Evolutionary conservation across 2,888 invertebrate species (phyloP).

Genomic region (Ormyrus thymus): DNA sequence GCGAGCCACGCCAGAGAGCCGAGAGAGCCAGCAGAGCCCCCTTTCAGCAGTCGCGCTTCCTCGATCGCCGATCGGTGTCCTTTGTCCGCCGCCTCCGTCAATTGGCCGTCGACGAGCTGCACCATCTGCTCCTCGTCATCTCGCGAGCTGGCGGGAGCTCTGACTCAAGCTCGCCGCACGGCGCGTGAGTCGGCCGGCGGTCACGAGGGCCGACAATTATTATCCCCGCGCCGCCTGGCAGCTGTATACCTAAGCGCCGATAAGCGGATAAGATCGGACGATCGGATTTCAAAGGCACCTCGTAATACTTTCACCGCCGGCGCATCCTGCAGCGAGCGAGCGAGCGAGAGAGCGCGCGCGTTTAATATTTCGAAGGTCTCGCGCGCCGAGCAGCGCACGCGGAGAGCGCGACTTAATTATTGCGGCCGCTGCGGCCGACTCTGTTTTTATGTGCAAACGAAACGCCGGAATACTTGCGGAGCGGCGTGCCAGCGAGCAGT

Average conservation of each 20-base stretch:
- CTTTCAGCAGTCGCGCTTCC: slow-evolving; percentile 2
- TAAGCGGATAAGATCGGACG: no score
- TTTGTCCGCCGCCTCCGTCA: not conserved
- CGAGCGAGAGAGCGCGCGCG: slow-evolving; percentile 14
- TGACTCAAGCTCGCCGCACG: not conserved
- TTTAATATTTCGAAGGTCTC: slow-evolving; percentile 19
- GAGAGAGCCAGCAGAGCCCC: not conserved
- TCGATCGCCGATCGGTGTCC: not conserved
- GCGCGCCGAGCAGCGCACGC: slow-evolving; percentile 26
- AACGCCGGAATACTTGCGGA: not conserved
- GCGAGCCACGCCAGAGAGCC: no score
- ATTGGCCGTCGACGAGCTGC: not conserved
- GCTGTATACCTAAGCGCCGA: no score
- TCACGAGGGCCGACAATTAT: not conserved
- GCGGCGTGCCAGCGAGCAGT: no score
- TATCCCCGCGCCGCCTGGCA: not conserved
- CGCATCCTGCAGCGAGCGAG: not conserved
- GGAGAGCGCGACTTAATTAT: no score
- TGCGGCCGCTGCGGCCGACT: not conserved
- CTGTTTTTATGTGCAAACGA: not conserved
- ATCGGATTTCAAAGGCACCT: no score
- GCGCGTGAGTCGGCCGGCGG: not conserved
- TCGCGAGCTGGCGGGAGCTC: not conserved
- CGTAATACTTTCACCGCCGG: not conserved
- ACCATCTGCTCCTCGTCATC: not conserved